These are phyloP conservation scores for Piezodorus guildinii DNA, from an alignment of 1,140 invertebrate genomes.

Conservation along the genomic window DNA sequence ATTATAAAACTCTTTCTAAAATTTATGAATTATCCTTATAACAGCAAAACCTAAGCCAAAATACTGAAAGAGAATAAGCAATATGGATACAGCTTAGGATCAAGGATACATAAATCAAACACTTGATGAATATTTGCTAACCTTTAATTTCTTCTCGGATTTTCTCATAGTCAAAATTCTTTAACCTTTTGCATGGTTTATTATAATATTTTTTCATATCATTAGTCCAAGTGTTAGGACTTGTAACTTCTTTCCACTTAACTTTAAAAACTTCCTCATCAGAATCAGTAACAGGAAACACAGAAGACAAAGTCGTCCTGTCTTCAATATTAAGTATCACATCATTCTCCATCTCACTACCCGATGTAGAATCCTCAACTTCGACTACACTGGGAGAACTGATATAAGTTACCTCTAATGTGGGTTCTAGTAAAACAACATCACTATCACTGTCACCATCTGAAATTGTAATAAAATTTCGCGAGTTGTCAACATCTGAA, in stretches of 20 bases:
- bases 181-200: neutral
- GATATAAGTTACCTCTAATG: neutral
- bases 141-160: conserved; percentile 14
- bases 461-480: neutral
- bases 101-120: too few species aligned
- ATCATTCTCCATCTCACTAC: neutral
- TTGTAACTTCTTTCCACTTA: conserved; percentile 12
- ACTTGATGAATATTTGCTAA: neutral
- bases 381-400: neutral
- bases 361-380: neutral
- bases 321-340: neutral
- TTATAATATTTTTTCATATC: conserved; percentile 18
- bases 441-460: neutral
- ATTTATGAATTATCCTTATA: too few species aligned
- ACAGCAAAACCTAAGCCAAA: too few species aligned
- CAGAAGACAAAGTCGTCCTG: neutral
- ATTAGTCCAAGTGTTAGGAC: conserved; percentile 12
- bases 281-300: neutral
- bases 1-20: too few species aligned
- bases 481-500: neutral
- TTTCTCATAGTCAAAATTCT: conserved; percentile 17
- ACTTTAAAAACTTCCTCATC: conserved; percentile 1
- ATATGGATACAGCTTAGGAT: too few species aligned
- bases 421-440: neutral
- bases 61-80: too few species aligned